Percentiles rank a stretch among this genome's conserved stretches.
Evolutionary conservation across 2,888 invertebrate genomes (phyloP).

Genomic region (Caenorhabditis sulstoni): DNA sequence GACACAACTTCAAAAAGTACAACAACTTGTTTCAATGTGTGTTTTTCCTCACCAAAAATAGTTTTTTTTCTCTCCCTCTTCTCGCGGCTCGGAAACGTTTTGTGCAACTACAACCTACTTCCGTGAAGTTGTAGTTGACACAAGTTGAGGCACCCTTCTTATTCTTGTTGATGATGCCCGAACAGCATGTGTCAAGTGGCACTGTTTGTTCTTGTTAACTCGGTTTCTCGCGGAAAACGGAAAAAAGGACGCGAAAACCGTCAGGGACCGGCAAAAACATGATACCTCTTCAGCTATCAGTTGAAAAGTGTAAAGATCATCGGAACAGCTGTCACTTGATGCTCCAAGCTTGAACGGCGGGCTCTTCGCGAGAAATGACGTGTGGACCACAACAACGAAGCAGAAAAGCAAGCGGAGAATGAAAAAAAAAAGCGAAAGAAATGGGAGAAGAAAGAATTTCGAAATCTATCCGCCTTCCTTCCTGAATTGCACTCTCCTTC

Average conservation of each 20-base stretch:
- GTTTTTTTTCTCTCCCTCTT: background rate
- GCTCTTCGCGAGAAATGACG: background rate
- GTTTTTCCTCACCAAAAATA: conserved; percentile 25
- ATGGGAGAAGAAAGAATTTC: too few species aligned
- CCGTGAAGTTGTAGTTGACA: conserved; percentile 26
- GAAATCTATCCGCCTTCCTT: too few species aligned
- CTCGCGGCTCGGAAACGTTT: background rate
- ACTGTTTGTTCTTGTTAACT: conserved; percentile 22
- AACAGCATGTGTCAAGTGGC: conserved; percentile 31
- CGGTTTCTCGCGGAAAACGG: conserved; percentile 5
- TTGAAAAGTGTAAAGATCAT: background rate
- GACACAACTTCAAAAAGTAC: conserved; percentile 23
- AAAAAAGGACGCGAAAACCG: background rate
- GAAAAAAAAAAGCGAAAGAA: too few species aligned
- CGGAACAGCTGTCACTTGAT: background rate
- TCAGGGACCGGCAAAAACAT: background rate
- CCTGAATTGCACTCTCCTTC: too few species aligned
- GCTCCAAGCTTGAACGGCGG: background rate
- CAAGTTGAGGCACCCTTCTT: conserved; percentile 9
- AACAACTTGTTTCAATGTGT: conserved; percentile 31
- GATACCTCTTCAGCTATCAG: background rate
- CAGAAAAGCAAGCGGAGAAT: too few species aligned
- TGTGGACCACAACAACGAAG: background rate
- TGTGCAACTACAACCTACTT: conserved; percentile 38
- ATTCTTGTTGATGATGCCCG: conserved; percentile 2